These are phyloP conservation scores for Ophion ventricosus DNA, from an alignment of 2,888 invertebrate species.

Conservation along the genomic window DNA sequence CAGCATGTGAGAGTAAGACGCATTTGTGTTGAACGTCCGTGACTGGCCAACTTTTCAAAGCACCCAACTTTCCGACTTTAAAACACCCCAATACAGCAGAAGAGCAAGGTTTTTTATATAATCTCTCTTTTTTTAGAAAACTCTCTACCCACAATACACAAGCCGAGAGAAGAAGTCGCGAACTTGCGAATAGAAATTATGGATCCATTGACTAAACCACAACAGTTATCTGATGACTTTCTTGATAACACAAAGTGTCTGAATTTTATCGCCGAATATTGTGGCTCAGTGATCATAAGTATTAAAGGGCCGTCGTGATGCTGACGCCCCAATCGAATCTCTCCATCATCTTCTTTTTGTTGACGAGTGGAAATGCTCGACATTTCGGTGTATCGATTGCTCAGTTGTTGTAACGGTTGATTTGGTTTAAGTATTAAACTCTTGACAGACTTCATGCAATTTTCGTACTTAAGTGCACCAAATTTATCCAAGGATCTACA, in stretches of 20 bases:
- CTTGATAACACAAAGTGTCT: constrained; percentile 19
- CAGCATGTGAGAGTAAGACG: constrained; percentile 27
- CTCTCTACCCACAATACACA: constrained; percentile 41
- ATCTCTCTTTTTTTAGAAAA: constrained; percentile 41
- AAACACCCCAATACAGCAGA: constrained; percentile 40
- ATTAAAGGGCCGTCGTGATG: constrained; percentile 26
- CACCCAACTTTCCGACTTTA: constrained; percentile 45
- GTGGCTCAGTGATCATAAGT: constrained; percentile 29
- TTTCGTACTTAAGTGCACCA: constrained; percentile 27
- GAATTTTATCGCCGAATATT: constrained; percentile 29
- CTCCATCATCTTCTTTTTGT: constrained; percentile 28
- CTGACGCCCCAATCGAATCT: constrained; percentile 28
- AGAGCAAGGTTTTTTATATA: constrained; percentile 37
- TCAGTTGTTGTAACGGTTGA: constrained; percentile 26
- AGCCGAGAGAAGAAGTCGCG: constrained; percentile 34
- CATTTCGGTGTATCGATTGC: constrained; percentile 32
- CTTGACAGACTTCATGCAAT: constrained; percentile 25
- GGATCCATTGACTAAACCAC: constrained; percentile 35
- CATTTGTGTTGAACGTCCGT: constrained; percentile 42
- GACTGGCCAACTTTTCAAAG: constrained; percentile 46
- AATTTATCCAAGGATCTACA: constrained; percentile 24
- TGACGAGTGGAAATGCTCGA: constrained; percentile 30
- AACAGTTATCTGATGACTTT: constrained; percentile 36
- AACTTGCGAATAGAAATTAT: constrained; percentile 39
- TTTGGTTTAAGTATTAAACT: constrained; percentile 25